Evolutionary conservation across 2,797 vertebrate genomes (phyloP).

Genomic region (Poecilia wingei): DNA sequence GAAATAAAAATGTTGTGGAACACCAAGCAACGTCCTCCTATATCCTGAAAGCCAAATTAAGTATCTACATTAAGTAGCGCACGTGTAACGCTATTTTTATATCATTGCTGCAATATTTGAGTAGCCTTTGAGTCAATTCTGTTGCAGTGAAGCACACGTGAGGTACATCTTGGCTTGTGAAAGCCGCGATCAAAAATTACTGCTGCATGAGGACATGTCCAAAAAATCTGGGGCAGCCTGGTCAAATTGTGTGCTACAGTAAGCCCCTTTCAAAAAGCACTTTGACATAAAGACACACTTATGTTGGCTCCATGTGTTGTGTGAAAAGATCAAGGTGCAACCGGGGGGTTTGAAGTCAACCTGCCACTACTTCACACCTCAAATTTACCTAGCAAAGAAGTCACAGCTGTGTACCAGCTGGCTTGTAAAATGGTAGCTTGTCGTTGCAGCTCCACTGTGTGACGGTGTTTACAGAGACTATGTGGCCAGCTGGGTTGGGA

Average conservation of each 20-base stretch:
- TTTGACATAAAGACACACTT: neutral
- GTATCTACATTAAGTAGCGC: neutral
- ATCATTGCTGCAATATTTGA: neutral
- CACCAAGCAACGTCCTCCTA: neutral
- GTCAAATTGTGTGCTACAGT: neutral
- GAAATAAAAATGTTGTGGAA: neutral
- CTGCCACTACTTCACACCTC: neutral
- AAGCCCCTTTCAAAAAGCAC: neutral
- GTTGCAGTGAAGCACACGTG: neutral
- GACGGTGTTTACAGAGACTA: neutral
- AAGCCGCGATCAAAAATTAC: neutral
- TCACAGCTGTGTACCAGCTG: neutral
- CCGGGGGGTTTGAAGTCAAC: neutral
- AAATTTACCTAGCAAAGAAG: neutral
- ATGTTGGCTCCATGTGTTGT: neutral
- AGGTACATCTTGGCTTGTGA: neutral
- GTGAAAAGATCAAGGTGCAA: neutral
- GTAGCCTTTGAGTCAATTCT: neutral
- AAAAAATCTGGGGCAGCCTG: neutral
- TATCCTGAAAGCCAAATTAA: neutral
- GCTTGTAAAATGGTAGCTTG: neutral
- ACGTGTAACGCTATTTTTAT: neutral
- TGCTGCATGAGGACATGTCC: neutral
- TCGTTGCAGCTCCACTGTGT: neutral
- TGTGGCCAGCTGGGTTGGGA: neutral